Base-by-base conservation (phyloP, 2,888 invertebrate genomes). In the Drosophila antonietae region DNA sequence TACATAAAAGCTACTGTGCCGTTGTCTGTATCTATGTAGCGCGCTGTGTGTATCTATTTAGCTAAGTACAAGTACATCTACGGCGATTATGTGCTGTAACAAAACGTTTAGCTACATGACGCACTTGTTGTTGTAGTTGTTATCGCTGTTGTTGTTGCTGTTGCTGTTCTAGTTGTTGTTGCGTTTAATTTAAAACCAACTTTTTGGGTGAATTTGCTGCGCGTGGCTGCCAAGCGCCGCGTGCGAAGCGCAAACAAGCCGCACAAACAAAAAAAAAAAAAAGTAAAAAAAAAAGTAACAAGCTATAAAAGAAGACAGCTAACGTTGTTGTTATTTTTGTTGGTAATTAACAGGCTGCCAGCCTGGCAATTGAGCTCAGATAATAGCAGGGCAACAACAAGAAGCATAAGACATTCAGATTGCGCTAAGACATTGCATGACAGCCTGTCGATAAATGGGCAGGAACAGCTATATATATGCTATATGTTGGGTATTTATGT, bases 71-170 rank as follows among this genome's bases (percentile, higher is more conserved):
- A 64, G 77, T 33, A 51, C 73, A 74, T 68, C 73, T 66, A 64
- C 78, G 68, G 71, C 81, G 78, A 81, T 88, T 88, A 83, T 80
- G 70, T 79, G 80, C 75, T 88, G 83, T 83, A 68, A 83, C 77
- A 88, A 88, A 85, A 88, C 88, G 88, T 88, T 88, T 84, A 88
- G 83, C 83, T 84, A 74, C 86, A 84, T 78, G 66, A 68, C 73
- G 74, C 76, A 66, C 53, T 69, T 58, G 64, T 31, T 46, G 33
- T 46, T 64, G 55, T 20, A 14, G 52, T 70, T 71, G 53, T 66
- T 65, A 57, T 35, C 18, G 44, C 15, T 12, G 61, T 4, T 52
- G 49, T 52, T 33, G 53, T 70, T 70, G 53, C 61, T 66, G 60
- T n/a, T 33, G 53, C 20, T n/a, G 7, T 33, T 51, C 33, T 12